Percentiles rank a stretch among this genome's conserved stretches.
Conservation (phyloP, 2,888 invertebrate species). For the Anodontia alba region DNA sequence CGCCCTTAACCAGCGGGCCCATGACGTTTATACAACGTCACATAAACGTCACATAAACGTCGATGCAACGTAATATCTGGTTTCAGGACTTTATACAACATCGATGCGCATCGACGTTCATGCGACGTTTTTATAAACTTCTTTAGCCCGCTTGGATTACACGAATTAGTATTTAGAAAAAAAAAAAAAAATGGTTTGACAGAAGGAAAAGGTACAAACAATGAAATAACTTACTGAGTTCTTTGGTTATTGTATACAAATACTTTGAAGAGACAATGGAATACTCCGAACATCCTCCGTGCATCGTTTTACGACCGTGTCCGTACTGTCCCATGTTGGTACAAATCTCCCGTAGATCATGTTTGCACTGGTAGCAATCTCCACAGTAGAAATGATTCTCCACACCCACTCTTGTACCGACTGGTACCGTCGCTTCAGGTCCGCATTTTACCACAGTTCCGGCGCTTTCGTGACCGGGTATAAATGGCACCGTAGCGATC, state of each 20-base stretch:
- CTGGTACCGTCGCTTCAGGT: constrained; percentile 72
- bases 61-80: too few species aligned
- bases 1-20: too few species aligned
- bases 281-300: constrained; percentile 82
- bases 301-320: constrained; percentile 79
- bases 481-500: constrained; percentile 81
- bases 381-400: constrained; percentile 82
- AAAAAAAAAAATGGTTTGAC: too few species aligned
- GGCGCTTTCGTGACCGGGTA: constrained; percentile 81
- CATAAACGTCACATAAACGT: too few species aligned
- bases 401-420: constrained; percentile 78
- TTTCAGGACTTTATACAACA: too few species aligned
- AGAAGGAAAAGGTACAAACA: too few species aligned
- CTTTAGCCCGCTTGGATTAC: too few species aligned
- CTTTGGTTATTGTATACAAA: constrained; percentile 72
- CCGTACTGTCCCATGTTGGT: constrained; percentile 82
- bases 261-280: constrained; percentile 79
- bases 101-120: too few species aligned
- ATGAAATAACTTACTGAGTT: constrained; percentile 77
- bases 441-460: constrained; percentile 81
- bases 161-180: too few species aligned
- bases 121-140: too few species aligned
- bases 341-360: constrained; percentile 77
- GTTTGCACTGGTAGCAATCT: constrained; percentile 76
- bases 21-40: too few species aligned